Conservation (phyloP, 2,888 invertebrate species). For the Ophioninae sp. region DNA sequence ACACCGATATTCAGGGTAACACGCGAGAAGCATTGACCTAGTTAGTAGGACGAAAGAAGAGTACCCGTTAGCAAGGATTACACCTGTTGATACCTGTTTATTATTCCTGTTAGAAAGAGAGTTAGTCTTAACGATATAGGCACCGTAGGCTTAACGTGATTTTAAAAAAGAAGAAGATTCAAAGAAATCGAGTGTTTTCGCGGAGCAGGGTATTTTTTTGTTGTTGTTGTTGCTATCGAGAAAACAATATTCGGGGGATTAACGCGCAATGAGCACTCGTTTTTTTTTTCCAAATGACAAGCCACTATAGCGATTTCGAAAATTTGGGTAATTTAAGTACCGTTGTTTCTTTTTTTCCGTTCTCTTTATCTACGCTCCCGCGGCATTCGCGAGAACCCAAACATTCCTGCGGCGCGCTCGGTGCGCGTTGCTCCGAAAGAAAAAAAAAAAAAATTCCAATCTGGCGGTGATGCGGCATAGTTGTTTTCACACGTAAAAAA, state of each 20-base stretch:
- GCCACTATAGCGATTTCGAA: constrained; percentile 22
- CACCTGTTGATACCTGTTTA: constrained; percentile 22
- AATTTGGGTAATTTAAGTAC: constrained; percentile 50
- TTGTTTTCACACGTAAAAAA: constrained; percentile 24
- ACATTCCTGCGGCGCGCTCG: constrained; percentile 59
- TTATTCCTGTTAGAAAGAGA: constrained; percentile 16
- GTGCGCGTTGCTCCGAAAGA: constrained; percentile 37
- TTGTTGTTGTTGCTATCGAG: constrained; percentile 31
- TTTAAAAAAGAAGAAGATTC: constrained; percentile 63
- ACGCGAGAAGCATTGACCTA: constrained; percentile 66
- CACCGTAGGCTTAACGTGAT: constrained; percentile 60
- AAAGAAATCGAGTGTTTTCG: constrained; percentile 61
- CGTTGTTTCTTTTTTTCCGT: constrained; percentile 9
- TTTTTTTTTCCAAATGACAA: neutral
- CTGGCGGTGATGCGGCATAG: constrained; percentile 6
- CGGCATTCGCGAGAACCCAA: constrained; percentile 25
- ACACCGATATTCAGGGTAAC: constrained; percentile 68
- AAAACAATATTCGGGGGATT: constrained; percentile 53
- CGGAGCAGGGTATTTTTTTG: constrained; percentile 61
- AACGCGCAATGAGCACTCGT: constrained; percentile 32
- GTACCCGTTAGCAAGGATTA: constrained; percentile 64
- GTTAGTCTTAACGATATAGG: constrained; percentile 63
- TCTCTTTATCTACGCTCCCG: constrained; percentile 49
- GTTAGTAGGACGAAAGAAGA: constrained; percentile 56
- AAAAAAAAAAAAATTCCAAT: constrained; percentile 13